Base-by-base conservation (phyloP, 1,140 invertebrate species). In the Philotrypesis tridentata region DNA sequence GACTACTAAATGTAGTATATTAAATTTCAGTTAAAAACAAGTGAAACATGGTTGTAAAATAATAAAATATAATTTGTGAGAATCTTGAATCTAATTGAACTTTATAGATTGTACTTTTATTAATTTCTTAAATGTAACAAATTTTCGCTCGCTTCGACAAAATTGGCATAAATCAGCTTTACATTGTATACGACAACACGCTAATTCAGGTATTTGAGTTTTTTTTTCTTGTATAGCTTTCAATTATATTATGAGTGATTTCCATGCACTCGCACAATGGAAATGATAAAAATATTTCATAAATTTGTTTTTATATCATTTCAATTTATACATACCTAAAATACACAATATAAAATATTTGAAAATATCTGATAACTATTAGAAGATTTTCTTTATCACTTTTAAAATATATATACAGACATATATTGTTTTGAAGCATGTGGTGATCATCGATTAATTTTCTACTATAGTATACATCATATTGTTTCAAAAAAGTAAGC, bases 81-180 rank as follows among this genome's bases (percentile, higher is more conserved):
- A n/a, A n/a, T n/a, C n/a, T n/a, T n/a, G n/a, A n/a, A n/a, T n/a
- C n/a, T n/a, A n/a, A n/a, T 91, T 91, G 87, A 91, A 91, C 90
- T 91, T 91, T n/a, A n/a, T 91, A 90, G 91, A 90, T 91, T 90
- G 88, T 89, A n/a, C n/a, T n/a, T n/a, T n/a, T n/a, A n/a, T n/a
- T n/a, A n/a, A n/a, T n/a, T n/a, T n/a, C n/a, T n/a, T n/a, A n/a
- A n/a, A n/a, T n/a, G n/a, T n/a, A n/a, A n/a, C n/a, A 82, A 70
- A 82, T 82, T 82, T 82, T 82, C 81, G 61, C 70, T 82, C n/a
- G 14, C 33, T 82, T 82, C 55, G 74, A 82, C 74, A 82, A 82
- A 83, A n/a, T n/a, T 76, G 43, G 25, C 67, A 76, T 83, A 80
- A 79, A 83, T 82, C 61, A 82, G 31, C 65, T 82, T 63, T 76